Evolutionary conservation across 2,113 vertebrate genomes (phyloP).

Genomic region (Chlorodrepanis virens): DNA sequence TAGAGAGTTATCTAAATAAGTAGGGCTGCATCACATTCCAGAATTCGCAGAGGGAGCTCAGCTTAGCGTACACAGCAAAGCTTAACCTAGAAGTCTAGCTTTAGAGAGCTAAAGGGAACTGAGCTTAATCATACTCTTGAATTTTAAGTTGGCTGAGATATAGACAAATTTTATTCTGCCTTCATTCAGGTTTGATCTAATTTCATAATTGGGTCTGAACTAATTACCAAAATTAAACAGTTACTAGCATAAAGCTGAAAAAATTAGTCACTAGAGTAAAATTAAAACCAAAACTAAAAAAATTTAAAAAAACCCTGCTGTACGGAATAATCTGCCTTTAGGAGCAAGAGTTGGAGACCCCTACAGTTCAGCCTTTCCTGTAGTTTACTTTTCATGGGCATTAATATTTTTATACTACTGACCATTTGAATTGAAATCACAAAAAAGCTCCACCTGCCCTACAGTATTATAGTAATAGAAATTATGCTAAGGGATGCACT

Average conservation of each 20-base stretch:
- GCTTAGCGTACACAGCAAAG: background rate
- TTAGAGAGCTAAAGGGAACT: background rate
- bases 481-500: background rate
- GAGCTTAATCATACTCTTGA: background rate
- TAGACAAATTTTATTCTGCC: background rate
- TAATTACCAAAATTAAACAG: background rate
- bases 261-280: background rate
- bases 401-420: background rate
- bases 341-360: background rate
- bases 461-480: background rate
- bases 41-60: background rate
- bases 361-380: background rate
- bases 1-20: background rate
- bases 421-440: background rate
- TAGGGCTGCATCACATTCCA: background rate
- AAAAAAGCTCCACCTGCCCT: rapidly evolving
- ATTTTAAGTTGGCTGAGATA: background rate
- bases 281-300: background rate
- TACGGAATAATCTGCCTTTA: background rate
- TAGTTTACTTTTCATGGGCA: background rate
- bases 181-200: background rate
- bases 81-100: background rate
- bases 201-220: rapidly evolving
- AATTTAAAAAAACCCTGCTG: rapidly evolving
- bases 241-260: background rate